Percentiles rank a stretch among this genome's conserved stretches.
Conservation (phyloP, 2,888 invertebrate species). For the Pardosa pseudoannulata region DNA sequence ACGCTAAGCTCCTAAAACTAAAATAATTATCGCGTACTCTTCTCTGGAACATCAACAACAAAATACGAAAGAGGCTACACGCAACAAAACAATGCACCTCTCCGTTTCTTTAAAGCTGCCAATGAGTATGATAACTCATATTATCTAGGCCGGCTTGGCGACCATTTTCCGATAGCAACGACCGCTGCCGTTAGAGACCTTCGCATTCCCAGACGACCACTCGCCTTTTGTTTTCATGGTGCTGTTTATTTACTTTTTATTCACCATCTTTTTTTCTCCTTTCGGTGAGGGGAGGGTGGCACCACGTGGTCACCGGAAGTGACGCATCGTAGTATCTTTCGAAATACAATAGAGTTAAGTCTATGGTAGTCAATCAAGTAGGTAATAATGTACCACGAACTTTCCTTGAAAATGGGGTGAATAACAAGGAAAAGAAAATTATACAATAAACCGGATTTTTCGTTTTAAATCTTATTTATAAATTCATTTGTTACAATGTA, state of each 20-base stretch:
- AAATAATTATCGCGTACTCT: too few relatives aligned
- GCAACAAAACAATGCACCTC: too few relatives aligned
- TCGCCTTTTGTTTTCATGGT: slow-evolving; percentile 46
- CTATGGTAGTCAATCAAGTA: background rate
- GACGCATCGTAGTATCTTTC: background rate
- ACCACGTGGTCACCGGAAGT: background rate
- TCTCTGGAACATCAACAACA: too few relatives aligned
- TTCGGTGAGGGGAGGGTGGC: background rate
- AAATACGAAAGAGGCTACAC: too few relatives aligned
- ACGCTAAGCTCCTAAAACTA: too few relatives aligned
- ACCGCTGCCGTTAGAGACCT: slow-evolving; percentile 64
- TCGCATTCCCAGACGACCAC: slow-evolving; percentile 57
- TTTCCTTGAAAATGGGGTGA: too few relatives aligned
- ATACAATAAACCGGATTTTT: too few relatives aligned
- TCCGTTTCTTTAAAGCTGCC: background rate
- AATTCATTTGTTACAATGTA: too few relatives aligned
- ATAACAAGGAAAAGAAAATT: too few relatives aligned
- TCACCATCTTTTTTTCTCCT: background rate
- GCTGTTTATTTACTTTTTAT: slow-evolving; percentile 24
- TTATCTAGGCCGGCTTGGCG: background rate
- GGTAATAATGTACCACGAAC: background rate
- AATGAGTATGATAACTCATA: background rate
- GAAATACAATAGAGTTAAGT: background rate
- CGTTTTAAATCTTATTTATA: too few relatives aligned
- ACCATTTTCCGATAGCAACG: slow-evolving; percentile 32